phyloP scores from a whole-genome alignment of 2,888 invertebrate species.

The Galerucella calmariensis region DNA sequence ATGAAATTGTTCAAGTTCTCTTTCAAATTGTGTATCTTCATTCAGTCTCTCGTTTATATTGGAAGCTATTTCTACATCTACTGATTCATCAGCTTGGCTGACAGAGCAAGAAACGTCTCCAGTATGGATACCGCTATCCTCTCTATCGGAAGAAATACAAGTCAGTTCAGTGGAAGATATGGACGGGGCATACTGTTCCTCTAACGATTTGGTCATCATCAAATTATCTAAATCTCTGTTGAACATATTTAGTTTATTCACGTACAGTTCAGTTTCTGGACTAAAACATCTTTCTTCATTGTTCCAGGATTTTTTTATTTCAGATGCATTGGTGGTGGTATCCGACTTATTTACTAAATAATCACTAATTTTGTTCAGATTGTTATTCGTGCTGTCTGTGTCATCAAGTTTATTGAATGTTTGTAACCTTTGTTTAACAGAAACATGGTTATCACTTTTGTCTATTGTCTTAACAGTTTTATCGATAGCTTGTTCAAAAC shows the following conservation, averaged over 20 bases:
- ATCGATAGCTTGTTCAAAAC: constrained; percentile 75
- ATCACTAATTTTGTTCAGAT: constrained; percentile 52
- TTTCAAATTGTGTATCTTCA: constrained; percentile 44
- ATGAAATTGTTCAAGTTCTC: constrained; percentile 41
- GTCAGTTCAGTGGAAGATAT: constrained; percentile 72
- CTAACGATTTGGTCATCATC: constrained; percentile 54
- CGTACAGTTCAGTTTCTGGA: constrained; percentile 68
- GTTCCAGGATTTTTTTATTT: constrained; percentile 47
- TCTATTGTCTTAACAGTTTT: constrained; percentile 61
- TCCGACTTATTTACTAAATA: constrained; percentile 54
- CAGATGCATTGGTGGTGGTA: constrained; percentile 47
- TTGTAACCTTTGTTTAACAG: constrained; percentile 52
- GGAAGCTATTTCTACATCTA: constrained; percentile 56
- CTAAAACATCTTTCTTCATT: constrained; percentile 65
- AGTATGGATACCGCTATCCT: constrained; percentile 84
- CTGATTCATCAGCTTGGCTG: constrained; percentile 79
- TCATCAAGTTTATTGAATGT: constrained; percentile 52
- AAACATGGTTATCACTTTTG: constrained; percentile 51
- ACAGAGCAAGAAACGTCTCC: constrained; percentile 81
- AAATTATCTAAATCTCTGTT: constrained; percentile 64
- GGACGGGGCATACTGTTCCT: constrained; percentile 67
- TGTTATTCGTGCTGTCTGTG: constrained; percentile 45
- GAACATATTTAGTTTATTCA: constrained; percentile 61
- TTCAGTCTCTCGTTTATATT: constrained; percentile 57
- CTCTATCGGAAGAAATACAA: constrained; percentile 72